These are phyloP conservation scores for Colletes collaris DNA, from an alignment of 2,888 invertebrate genomes.

Conservation along the genomic window DNA sequence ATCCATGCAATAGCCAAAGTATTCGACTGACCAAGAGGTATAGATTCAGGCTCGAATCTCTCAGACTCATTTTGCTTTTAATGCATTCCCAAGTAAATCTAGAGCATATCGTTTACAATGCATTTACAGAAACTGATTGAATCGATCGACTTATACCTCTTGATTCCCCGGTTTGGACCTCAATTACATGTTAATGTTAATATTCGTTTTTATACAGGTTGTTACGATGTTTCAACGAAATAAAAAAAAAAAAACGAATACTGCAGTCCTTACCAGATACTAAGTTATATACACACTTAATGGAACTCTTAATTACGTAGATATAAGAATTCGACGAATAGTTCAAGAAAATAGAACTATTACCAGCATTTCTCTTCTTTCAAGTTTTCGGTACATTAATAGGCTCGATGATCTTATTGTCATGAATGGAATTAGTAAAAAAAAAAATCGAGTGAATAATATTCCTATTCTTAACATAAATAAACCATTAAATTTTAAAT, in stretches of 20 bases:
- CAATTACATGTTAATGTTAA: slow-evolving; percentile 12
- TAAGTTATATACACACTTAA: slow-evolving; percentile 47
- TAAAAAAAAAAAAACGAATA: slow-evolving; percentile 54
- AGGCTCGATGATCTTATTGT: background rate
- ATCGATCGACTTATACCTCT: background rate
- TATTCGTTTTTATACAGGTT: slow-evolving; percentile 11
- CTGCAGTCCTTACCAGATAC: slow-evolving; percentile 48
- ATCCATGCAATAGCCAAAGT: background rate
- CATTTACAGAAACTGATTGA: background rate
- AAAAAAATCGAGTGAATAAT: background rate
- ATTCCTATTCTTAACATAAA: background rate
- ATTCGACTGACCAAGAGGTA: slow-evolving; percentile 15
- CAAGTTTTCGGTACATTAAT: background rate
- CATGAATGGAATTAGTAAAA: background rate
- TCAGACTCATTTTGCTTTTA: background rate
- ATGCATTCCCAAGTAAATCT: too few species aligned
- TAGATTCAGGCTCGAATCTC: slow-evolving; percentile 1
- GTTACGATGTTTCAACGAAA: slow-evolving; percentile 39
- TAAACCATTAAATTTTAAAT: slow-evolving; percentile 17
- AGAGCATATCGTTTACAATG: too few species aligned
- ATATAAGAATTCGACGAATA: slow-evolving; percentile 17
- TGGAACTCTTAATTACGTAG: slow-evolving; percentile 27
- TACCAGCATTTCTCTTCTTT: background rate
- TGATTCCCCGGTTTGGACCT: slow-evolving; percentile 26
- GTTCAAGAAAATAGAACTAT: background rate